Evolutionary conservation across 2,797 vertebrate species (phyloP).

Genomic region (Pteropus rufus): DNA sequence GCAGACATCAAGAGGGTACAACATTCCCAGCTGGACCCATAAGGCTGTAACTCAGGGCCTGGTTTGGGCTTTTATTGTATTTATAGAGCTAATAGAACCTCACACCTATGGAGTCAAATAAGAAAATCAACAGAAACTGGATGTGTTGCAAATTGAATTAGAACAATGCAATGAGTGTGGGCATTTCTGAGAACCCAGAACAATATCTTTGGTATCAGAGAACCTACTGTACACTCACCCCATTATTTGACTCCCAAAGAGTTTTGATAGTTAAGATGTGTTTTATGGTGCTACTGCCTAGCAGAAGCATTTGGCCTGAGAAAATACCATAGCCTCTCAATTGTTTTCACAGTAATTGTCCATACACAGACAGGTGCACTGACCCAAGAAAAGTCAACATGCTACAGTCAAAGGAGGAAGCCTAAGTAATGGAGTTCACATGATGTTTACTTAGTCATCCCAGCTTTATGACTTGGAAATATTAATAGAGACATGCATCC

Average conservation of each 20-base stretch:
- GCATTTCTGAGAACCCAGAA: not conserved
- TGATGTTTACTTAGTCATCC: not conserved
- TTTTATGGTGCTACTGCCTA: not conserved
- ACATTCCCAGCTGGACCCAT: not conserved
- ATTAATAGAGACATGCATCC: fast-evolving
- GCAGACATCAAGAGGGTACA: not conserved
- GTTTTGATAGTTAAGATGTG: not conserved
- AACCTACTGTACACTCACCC: not conserved
- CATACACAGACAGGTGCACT: not conserved
- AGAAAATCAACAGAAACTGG: not conserved
- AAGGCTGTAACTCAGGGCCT: not conserved
- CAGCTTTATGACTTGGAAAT: not conserved
- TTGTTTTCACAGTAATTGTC: not conserved
- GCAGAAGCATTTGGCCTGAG: not conserved
- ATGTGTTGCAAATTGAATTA: not conserved
- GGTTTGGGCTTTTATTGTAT: not conserved
- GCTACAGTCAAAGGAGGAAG: not conserved
- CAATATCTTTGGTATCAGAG: not conserved
- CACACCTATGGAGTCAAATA: not conserved
- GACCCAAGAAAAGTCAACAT: not conserved
- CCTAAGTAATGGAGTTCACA: not conserved
- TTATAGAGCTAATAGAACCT: not conserved
- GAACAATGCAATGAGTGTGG: not conserved
- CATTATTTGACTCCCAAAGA: not conserved
- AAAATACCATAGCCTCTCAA: not conserved